A percentile compares a stretch with the other conserved stretches of the same genome.
phyloP scores from a whole-genome alignment of 2,888 invertebrate species.

The Drosophila pseudotakahashii region DNA sequence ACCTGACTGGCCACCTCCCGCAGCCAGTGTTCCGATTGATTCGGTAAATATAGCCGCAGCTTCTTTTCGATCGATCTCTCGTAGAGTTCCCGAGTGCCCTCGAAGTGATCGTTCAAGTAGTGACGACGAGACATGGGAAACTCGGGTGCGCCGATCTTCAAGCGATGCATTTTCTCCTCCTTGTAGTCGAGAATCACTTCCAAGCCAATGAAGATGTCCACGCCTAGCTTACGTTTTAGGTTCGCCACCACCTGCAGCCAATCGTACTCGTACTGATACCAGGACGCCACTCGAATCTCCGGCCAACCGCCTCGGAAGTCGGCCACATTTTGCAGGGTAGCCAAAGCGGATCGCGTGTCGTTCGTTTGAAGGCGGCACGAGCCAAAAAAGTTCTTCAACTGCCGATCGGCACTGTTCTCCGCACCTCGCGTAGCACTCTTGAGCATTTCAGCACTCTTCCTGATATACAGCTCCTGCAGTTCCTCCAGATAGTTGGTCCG shows the following conservation, averaged over 20 bases:
- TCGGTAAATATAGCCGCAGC: slow-evolving; percentile 67
- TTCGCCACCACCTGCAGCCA: slow-evolving; percentile 79
- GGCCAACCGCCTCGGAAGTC: slow-evolving; percentile 82
- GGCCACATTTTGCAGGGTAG: slow-evolving; percentile 63
- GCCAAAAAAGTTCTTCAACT: slow-evolving; percentile 76
- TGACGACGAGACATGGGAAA: slow-evolving; percentile 64
- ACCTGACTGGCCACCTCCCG: slow-evolving; percentile 77
- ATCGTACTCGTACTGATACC: slow-evolving; percentile 80
- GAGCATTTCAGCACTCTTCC: slow-evolving; percentile 80
- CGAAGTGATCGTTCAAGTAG: slow-evolving; percentile 61
- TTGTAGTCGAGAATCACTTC: slow-evolving; percentile 78
- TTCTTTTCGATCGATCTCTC: slow-evolving; percentile 62
- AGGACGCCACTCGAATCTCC: slow-evolving; percentile 61
- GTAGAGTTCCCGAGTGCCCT: slow-evolving; percentile 60
- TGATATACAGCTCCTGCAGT: slow-evolving; percentile 74
- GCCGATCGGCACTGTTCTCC: slow-evolving; percentile 72
- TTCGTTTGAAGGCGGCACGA: slow-evolving; percentile 71
- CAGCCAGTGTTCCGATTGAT: slow-evolving; percentile 70
- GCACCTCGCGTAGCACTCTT: slow-evolving; percentile 39
- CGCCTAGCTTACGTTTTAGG: slow-evolving; percentile 74
- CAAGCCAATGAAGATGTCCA: slow-evolving; percentile 81
- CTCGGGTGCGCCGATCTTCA: slow-evolving; percentile 80
- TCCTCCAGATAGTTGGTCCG: slow-evolving; percentile 76
- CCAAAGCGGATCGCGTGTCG: slow-evolving; percentile 57
- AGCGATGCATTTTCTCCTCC: slow-evolving; percentile 74